These are phyloP conservation scores for Enteromius trimaculatus DNA, from an alignment of 2,797 vertebrate species.

Conservation along the genomic window DNA sequence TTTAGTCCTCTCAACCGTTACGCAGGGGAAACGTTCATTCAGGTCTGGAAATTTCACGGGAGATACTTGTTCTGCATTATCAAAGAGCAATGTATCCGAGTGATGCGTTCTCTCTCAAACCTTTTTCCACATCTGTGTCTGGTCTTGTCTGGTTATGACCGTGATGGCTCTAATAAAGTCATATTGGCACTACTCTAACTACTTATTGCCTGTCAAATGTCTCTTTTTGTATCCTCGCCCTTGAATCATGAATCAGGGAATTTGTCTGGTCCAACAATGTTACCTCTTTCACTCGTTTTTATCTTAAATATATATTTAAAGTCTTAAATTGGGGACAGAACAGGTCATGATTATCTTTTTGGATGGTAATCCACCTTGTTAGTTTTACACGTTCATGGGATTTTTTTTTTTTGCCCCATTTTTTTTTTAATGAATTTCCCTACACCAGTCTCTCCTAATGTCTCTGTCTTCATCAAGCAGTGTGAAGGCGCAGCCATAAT, in stretches of 20 bases:
- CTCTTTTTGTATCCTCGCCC: too few relatives aligned
- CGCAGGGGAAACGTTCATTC: slow-evolving; percentile 37
- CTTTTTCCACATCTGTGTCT: slow-evolving; percentile 22
- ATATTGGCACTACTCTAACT: slow-evolving; percentile 36
- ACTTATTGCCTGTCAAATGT: slow-evolving; percentile 37
- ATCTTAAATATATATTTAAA: too few relatives aligned
- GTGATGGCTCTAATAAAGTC: slow-evolving; percentile 65
- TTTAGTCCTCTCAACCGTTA: slow-evolving; percentile 29
- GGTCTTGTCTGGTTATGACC: slow-evolving; percentile 52
- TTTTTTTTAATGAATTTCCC: too few relatives aligned
- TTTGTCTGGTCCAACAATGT: neutral
- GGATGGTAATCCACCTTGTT: neutral
- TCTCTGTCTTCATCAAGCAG: neutral
- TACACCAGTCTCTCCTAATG: neutral
- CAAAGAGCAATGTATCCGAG: neutral
- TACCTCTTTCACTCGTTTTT: neutral
- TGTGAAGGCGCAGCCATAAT: neutral
- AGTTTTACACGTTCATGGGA: neutral
- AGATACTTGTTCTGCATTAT: neutral
- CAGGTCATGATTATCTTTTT: too few relatives aligned
- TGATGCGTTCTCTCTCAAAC: neutral
- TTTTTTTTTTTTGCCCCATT: neutral
- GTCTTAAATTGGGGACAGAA: neutral
- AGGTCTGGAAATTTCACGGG: neutral
- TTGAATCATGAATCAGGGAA: neutral